A percentile compares a stretch with the other conserved stretches of the same genome.
Evolutionary conservation across 2,113 vertebrate species (phyloP).

Genomic region (Lamprotornis superbus): DNA sequence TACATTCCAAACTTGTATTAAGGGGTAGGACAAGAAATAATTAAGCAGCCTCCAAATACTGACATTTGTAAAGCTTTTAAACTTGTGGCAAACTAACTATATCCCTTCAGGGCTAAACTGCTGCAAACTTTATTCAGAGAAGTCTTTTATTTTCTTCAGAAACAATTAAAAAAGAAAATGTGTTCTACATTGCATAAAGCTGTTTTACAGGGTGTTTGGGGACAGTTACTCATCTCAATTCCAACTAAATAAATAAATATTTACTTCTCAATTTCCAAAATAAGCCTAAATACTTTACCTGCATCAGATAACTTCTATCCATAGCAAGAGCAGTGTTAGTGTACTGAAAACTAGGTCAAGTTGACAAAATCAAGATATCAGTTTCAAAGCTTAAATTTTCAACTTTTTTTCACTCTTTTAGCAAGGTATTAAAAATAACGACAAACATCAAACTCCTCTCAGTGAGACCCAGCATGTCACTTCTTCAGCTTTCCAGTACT

Average conservation of each 20-base stretch:
- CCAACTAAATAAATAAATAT: neutral
- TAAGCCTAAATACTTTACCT: neutral
- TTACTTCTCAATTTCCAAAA: neutral
- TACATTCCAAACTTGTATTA: neutral
- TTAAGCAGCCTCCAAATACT: neutral
- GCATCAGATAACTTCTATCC: neutral
- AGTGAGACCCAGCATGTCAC: neutral
- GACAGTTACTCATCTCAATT: neutral
- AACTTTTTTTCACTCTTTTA: neutral
- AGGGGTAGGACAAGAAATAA: neutral
- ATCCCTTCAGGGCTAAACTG: neutral
- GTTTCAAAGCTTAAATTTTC: neutral
- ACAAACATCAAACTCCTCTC: neutral
- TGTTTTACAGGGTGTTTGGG: neutral
- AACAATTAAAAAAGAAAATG: conserved; percentile 20
- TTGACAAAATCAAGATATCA: neutral
- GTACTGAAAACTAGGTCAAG: neutral
- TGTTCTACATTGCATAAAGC: neutral
- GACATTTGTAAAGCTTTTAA: neutral
- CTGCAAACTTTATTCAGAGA: neutral
- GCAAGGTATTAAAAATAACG: neutral
- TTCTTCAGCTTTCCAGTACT: neutral
- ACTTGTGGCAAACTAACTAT: neutral
- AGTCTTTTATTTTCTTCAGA: conserved; percentile 1
- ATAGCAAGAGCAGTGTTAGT: neutral